Evolutionary conservation across 2,797 vertebrate species (phyloP), one percentile per base, ranked within the genome.

Genomic region (Yasuhikotakia modesta): DNA sequence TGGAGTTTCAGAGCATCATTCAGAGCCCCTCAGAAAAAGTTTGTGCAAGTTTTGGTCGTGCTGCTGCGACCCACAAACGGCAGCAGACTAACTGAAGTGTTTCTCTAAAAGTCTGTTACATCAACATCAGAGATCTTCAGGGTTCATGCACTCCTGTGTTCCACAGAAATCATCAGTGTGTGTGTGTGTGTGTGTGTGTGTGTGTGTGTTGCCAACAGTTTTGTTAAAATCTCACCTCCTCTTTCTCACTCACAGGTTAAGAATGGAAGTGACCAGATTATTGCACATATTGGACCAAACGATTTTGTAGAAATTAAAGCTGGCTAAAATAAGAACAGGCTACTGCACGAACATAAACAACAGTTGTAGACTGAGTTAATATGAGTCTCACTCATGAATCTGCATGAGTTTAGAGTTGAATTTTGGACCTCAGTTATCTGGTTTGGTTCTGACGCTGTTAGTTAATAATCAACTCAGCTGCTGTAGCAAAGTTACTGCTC

Each of bases 31-130:
- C n/a, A 50, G 53, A 50, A 65, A 63, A 70, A 70, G 67, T 21
- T 50, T 11, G 27, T 52, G 13, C 58, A 61, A 27, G 22, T 22
- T 50, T 78, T 78, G 69, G 27, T 46, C 16, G 45, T 63, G 67
- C 57, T 61, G 67, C 75, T 78, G 67, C 63, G 75, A 78, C 75
- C 66, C 57, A 70, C 66, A 63, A 27, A 78, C 45, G 57, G 57
- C 75, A 63, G 45, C 55, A 43, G 66, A 50, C 58, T 68, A 58
- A 50, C 53, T 58, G 52, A 69, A 35, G 27, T 24, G 19, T 60
- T 61, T 10, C 46, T 19, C 45, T 52, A 57, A 52, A 43, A 63
- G 65, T 43, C 53, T 69, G 53, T 68, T 67, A 39, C 30, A 3
- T 53, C 55, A 63, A 70, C 50, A 78, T 70, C 19, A 70, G 57